Conservation (phyloP, 2,113 vertebrate genomes). For the Osmerus eperlanus region DNA sequence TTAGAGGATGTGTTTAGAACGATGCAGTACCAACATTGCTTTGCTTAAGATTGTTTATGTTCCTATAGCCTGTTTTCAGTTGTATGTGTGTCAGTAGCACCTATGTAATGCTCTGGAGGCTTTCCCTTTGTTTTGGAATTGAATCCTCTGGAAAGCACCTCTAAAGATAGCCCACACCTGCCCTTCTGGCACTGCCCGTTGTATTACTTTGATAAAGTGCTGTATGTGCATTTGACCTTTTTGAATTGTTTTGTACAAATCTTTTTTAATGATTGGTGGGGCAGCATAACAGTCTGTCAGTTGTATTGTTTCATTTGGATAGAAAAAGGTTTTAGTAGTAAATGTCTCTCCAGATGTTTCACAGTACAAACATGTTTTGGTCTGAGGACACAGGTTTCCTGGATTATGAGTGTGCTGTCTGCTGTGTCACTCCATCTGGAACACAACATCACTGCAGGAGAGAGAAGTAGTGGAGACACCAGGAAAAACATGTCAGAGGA, state of each 20-base stretch:
- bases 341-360: slow-evolving; percentile 75
- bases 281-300: slow-evolving; percentile 59
- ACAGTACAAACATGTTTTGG: slow-evolving; percentile 80
- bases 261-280: slow-evolving; percentile 66
- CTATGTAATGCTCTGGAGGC: slow-evolving; percentile 50
- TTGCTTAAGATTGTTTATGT: not conserved
- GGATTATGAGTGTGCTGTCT: slow-evolving; percentile 52
- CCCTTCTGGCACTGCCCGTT: slow-evolving; percentile 53
- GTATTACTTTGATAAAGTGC: slow-evolving; percentile 48
- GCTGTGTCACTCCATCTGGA: slow-evolving; percentile 59
- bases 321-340: slow-evolving; percentile 59
- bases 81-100: slow-evolving; percentile 55
- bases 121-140: slow-evolving; percentile 63
- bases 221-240: slow-evolving; percentile 63
- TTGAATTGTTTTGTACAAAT: slow-evolving; percentile 56
- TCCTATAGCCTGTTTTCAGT: not conserved
- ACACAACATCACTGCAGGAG: slow-evolving; percentile 48
- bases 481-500: slow-evolving; percentile 67
- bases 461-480: slow-evolving; percentile 31
- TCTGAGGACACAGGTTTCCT: slow-evolving; percentile 70
- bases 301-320: slow-evolving; percentile 59
- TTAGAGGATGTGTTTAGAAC: not conserved
- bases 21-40: too few species aligned
- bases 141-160: slow-evolving; percentile 17
- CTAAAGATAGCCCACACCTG: slow-evolving; percentile 68